Base-by-base conservation (phyloP, 2,888 invertebrate species). In the Hyles lineata region DNA sequence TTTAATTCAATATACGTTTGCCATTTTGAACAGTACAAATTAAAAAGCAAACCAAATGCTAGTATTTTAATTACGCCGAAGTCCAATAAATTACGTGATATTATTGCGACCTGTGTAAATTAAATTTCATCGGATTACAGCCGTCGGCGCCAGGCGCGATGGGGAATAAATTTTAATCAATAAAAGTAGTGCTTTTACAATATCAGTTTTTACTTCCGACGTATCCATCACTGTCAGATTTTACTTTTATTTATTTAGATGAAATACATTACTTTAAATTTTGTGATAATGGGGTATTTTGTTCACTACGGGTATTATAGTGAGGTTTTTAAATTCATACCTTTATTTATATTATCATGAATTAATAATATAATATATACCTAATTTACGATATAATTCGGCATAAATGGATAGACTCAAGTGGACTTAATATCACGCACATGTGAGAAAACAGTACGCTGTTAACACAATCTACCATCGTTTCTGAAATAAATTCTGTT, bases 131-230 rank as follows among this genome's bases (percentile, higher is more conserved):
- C 43, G 67, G 67, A 67, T 50, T 67, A 67, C 23, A 43, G 43
- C 62, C 19, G 21, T 21, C 50, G 8, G 50, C 17, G 6, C 23
- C 17, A 19, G 8, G 50, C 17, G 6, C 23, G 23, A 23, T 23
- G 23, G 67, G 63, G 67, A 67, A 67, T 67, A 17, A 67, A 67
- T 67, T 67, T 67, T 67, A 67, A 67, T 67, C 67, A 67, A 67
- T 67, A 67, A 67, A 23, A 21, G 67, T 50, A 67, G 67, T 17
- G 67, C 67, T 67, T 23, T 67, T 67, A 67, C 67, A 23, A 23
- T 50, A 67, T 67, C 67, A 67, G 15, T 50, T 67, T 61, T 67
- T 67, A 43, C 67, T 67, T 11, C 67, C 67, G 15, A 23, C 67
- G 25, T 23, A 67, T 67, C 50, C 35, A 67, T 67, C 63, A 63